A percentile compares a stretch with the other conserved stretches of the same genome.
These are phyloP conservation scores for Actinia tenebrosa DNA, from an alignment of 64 coral and sea anemone species.

Conservation along the genomic window DNA sequence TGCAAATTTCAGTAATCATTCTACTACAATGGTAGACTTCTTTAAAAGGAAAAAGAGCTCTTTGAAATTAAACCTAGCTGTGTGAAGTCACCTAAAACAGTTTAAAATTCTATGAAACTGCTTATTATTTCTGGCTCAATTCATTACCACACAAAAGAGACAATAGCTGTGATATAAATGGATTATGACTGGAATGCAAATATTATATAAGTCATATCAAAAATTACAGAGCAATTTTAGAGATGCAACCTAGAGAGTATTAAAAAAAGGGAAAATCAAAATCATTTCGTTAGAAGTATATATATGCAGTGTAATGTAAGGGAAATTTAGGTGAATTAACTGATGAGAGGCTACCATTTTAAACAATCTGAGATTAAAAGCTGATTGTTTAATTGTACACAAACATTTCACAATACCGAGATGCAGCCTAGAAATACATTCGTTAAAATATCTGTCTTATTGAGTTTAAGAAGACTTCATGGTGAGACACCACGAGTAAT, in stretches of 20 bases:
- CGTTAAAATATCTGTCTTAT: too few relatives aligned
- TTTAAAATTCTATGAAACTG: background rate
- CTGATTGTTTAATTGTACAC: background rate
- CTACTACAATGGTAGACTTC: background rate
- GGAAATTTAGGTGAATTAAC: background rate
- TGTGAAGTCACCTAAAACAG: background rate
- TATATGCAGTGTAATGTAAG: background rate
- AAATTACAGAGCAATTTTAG: background rate
- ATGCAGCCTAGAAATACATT: background rate
- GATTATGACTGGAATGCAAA: conserved; percentile 5
- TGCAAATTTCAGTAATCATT: background rate
- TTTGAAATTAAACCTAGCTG: background rate
- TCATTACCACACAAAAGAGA: background rate
- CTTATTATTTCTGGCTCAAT: background rate
- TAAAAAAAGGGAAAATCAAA: background rate
- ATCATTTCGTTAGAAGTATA: background rate
- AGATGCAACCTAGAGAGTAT: too few relatives aligned
- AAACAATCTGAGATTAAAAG: background rate
- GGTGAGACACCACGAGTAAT: background rate
- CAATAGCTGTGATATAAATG: background rate
- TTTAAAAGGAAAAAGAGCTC: background rate
- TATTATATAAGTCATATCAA: background rate
- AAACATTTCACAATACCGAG: background rate
- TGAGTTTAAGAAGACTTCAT: background rate
- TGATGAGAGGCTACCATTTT: background rate